These are phyloP conservation scores for Crax fasciolata DNA, from an alignment of 2,797 vertebrate genomes.

Conservation along the genomic window DNA sequence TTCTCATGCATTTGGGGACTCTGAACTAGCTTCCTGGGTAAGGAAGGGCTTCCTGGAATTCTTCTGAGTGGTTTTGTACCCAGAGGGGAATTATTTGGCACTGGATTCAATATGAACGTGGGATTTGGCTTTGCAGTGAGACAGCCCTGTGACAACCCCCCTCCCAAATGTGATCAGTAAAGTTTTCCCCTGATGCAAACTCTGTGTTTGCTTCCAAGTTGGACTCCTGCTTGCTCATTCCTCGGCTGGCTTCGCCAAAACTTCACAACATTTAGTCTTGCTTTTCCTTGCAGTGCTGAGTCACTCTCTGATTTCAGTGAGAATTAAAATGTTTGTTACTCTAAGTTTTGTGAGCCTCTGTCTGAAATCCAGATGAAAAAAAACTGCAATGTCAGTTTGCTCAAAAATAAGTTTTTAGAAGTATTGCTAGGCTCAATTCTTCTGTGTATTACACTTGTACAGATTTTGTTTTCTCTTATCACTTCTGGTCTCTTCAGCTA, in stretches of 20 bases:
- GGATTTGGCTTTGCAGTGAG: constrained; percentile 37
- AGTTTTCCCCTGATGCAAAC: constrained; percentile 44
- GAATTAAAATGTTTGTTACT: constrained; percentile 52
- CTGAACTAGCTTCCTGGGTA: constrained; percentile 22
- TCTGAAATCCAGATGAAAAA: constrained; percentile 39
- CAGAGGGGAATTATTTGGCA: constrained; percentile 43
- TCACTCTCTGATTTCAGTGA: constrained; percentile 59
- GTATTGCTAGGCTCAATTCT: neutral
- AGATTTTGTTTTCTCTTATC: constrained; percentile 12
- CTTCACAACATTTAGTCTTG: constrained; percentile 65
- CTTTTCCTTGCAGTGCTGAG: constrained; percentile 71
- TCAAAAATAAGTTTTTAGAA: neutral
- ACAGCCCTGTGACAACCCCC: constrained; percentile 2
- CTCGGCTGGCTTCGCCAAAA: constrained; percentile 56
- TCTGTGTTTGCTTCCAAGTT: constrained; percentile 44
- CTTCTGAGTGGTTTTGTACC: neutral
- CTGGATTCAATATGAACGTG: neutral
- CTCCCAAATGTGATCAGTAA: constrained; percentile 36
- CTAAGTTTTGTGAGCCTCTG: constrained; percentile 53
- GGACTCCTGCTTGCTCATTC: constrained; percentile 60
- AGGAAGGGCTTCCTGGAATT: constrained; percentile 62
- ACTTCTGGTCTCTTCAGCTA: constrained; percentile 26
- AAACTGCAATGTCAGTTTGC: neutral
- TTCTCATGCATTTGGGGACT: constrained; percentile 10
- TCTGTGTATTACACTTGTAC: neutral